phyloP scores from a whole-genome alignment of 2,888 invertebrate species.

The Azorinus chamasolen region DNA sequence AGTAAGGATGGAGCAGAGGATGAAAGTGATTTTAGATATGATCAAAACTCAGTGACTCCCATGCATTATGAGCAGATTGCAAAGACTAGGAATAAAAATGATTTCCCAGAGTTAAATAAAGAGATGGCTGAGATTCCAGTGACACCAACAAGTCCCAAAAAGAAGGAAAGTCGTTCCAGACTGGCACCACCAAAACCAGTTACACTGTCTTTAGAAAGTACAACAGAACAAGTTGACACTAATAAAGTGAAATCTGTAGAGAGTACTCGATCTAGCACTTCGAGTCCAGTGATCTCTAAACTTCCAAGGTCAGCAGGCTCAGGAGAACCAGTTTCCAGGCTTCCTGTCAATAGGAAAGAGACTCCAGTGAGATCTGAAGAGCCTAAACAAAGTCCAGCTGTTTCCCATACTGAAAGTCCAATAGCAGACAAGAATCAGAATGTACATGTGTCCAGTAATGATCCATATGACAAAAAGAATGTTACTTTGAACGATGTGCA shows the following conservation, averaged over 20 bases:
- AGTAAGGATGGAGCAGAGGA: too few relatives aligned
- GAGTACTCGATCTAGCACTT: neutral
- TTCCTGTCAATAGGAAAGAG: conserved; percentile 15
- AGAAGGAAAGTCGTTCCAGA: conserved; percentile 34
- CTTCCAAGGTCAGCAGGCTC: conserved; percentile 23
- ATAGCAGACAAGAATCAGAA: too few relatives aligned
- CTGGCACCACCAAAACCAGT: conserved; percentile 38
- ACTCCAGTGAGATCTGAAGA: conserved; percentile 20
- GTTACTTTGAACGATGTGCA: too few relatives aligned
- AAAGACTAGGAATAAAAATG: neutral
- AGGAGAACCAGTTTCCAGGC: too few relatives aligned
- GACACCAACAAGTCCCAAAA: conserved; percentile 13
- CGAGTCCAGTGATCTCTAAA: conserved; percentile 23
- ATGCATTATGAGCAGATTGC: too few relatives aligned
- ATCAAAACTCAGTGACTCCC: too few relatives aligned
- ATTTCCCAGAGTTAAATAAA: too few relatives aligned
- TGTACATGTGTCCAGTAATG: too few relatives aligned
- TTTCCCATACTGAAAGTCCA: neutral
- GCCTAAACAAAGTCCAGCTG: neutral
- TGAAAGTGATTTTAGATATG: neutral
- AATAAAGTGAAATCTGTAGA: neutral
- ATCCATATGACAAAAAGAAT: too few relatives aligned
- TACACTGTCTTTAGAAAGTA: neutral
- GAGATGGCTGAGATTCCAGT: too few relatives aligned
- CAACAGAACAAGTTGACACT: neutral